Conservation (phyloP, 2,113 vertebrate species). For the Megaleporinus macrocephalus region DNA sequence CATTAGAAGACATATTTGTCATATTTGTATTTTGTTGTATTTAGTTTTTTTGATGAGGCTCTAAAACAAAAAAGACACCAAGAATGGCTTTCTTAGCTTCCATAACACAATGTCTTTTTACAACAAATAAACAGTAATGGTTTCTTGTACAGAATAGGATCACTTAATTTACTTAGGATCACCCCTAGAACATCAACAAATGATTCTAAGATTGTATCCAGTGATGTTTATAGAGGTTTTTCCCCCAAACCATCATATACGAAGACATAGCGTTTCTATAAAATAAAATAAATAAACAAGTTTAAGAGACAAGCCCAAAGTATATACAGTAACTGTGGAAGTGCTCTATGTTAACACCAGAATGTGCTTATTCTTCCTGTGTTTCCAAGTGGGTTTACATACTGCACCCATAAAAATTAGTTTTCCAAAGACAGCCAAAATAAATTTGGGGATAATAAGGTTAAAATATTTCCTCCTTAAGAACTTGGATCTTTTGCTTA, state of each 20-base stretch:
- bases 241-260: background rate
- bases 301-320: background rate
- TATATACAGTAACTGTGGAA: slow-evolving; percentile 4
- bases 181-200: no score
- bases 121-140: no score
- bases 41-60: no score
- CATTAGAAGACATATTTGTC: no score
- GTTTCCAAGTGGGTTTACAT: slow-evolving; percentile 43
- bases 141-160: no score
- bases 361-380: slow-evolving; percentile 38
- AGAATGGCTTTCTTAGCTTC: no score
- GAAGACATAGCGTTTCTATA: background rate
- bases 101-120: no score
- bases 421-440: slow-evolving; percentile 54
- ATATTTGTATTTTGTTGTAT: no score
- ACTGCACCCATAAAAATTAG: slow-evolving; percentile 54
- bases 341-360: slow-evolving; percentile 23
- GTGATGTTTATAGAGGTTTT: background rate
- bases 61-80: no score
- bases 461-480: slow-evolving; percentile 67
- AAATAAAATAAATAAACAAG: background rate
- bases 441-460: slow-evolving; percentile 67
- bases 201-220: no score
- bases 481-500: slow-evolving; percentile 62
- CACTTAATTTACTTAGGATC: no score